Evolutionary conservation across 2,113 vertebrate genomes (phyloP).

Genomic region (Guaruba guarouba): DNA sequence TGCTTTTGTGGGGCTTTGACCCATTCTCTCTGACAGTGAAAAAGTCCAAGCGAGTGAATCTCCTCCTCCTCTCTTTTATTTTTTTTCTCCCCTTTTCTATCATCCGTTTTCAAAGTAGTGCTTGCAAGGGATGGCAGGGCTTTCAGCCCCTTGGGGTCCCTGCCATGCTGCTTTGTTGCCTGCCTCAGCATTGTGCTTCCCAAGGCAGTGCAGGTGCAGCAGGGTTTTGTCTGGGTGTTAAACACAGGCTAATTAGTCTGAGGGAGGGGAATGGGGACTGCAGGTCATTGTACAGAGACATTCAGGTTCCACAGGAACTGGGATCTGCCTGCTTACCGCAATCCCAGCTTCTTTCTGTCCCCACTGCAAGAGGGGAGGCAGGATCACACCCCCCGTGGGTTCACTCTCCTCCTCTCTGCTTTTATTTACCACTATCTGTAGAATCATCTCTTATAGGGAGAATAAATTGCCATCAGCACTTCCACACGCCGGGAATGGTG

Average conservation of each 20-base stretch:
- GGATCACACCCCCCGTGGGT: neutral
- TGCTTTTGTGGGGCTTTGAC: constrained; percentile 48
- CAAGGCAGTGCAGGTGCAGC: constrained; percentile 65
- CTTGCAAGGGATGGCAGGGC: neutral
- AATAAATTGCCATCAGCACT: neutral
- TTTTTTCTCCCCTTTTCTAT: neutral
- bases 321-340: neutral
- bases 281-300: neutral
- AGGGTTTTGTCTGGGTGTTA: constrained; percentile 42
- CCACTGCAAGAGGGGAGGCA: neutral
- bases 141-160: constrained; percentile 10
- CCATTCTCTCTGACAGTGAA: constrained; percentile 55
- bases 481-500: neutral
- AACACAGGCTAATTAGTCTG: neutral
- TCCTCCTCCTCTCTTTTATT: neutral
- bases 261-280: neutral
- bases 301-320: neutral
- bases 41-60: constrained; percentile 41
- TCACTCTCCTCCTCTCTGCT: neutral
- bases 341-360: neutral
- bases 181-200: constrained; percentile 16
- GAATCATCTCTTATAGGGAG: neutral
- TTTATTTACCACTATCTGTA: neutral
- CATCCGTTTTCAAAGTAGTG: neutral
- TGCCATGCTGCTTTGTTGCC: constrained; percentile 55